Evolutionary conservation across 2,113 vertebrate genomes (phyloP), one percentile per base, ranked within the genome.

Genomic region (Spermophilus dauricus): DNA sequence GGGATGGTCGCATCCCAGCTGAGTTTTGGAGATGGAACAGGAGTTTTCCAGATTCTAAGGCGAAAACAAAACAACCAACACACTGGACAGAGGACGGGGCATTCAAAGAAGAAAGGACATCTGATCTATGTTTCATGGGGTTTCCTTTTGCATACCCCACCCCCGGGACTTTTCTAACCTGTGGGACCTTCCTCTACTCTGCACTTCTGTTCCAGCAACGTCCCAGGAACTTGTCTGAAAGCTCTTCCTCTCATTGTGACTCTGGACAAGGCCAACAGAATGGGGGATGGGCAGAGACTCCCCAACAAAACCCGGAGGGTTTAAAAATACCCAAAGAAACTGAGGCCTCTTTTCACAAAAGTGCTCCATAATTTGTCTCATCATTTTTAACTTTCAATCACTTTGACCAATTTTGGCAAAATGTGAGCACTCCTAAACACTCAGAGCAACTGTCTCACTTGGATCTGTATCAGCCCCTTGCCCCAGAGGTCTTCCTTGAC

Each of bases 371-470:
- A 5, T 39, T 58, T 70, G 48, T 45, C 65, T 92, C 70, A 37
- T 2, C 11, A 4, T 76, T 77, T 45, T 67, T 39, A 92, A 26
- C 30, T 61, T 63, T 24, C 14, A 76, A 87, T 91, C 26, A 7
- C n/a, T 48, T 73, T 73, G 83, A 81, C 32, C 34, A 20, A 22
- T 39, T 53, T 37, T 12, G 18, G 37, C 16, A 61, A 91, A 77
- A 78, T 5, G 8, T 39, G 93, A 61, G 4, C 69, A 26, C 11
- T 7, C 24, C 7, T 37, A 2, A 39, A 63, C 13, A 8, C 16
- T 53, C 65, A 4, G 13, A 82, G 61, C 26, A 56, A 5, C 48
- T 0, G 3, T 28, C 16, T 76, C 3, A 0, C 0, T 1, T 12
- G 53, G n/a, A 11, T 42, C 45, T 13, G 1, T 0, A 3, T 37